Base-by-base conservation (phyloP, 2,113 vertebrate species). In the Isichthys henryi region DNA sequence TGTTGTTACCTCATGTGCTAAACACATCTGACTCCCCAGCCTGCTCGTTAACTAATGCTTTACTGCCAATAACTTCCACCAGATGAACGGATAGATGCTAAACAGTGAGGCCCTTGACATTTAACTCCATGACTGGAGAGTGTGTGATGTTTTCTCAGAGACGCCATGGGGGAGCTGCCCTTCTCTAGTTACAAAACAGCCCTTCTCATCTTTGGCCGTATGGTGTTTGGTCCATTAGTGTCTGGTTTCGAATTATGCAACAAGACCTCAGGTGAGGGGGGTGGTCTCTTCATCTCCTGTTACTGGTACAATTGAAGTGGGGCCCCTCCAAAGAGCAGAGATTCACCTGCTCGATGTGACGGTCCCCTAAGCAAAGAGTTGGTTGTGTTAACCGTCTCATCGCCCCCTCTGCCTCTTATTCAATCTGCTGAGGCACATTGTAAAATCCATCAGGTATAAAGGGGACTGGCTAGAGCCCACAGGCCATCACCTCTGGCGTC, bases 231-330 rank as follows among this genome's bases (percentile, higher is more conserved):
- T 10, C 94, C 94, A 90, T 77, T 93, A 93, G 94, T 92, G 90
- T 92, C 90, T 89, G 89, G 94, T 95, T 94, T 94, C 93, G 92
- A 94, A 92, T 92, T 87, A 83, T 9, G 82, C 85, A 91, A 91
- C 93, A 93, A 94, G 93, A 93, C 93, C 93, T 92, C 92, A 91
- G 92, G 86, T 70, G 87, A 89, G 46, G 90, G 90, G 91, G 91
- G 92, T 91, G 94, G 86, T 49, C 2, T 66, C 8, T 94, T 94
- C 15, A 15, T 91, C 94, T 84, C 66, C 52, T 13, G 90, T 91
- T 83, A 46, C 80, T 1, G 39, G 19, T 23, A 46, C 21, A 1
- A 5, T 35, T 31, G 45, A 86, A 13, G 84, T 31, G 13, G 27
- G 39, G 45, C 5, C 82, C 46, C 56, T 9, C 11, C 19, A 84